Base-by-base conservation (phyloP, 2,888 invertebrate genomes). In the Conchocele bisecta region DNA sequence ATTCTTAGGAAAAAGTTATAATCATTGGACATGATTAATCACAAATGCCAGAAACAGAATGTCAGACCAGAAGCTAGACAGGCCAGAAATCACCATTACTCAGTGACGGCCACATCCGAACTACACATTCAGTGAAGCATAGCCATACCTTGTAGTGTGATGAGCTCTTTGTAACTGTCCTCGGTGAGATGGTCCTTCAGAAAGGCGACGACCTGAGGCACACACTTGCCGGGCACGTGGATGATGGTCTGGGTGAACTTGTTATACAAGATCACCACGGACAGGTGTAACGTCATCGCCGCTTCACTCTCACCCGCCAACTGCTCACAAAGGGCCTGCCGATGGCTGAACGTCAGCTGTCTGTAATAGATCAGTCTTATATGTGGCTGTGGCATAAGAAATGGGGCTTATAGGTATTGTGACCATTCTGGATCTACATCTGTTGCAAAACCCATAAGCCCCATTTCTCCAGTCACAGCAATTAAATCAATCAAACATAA, bases 151-250 rank as follows among this genome's bases (percentile, higher is more conserved):
- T 97, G 96, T 91, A 95, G 96, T 54, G 93, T 92, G 46, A 94
- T 93, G 1, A 98, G 92, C 63, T 93, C 91, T 1, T 93, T 89
- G 87, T 93, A 93, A 65, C 95, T 93, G 6, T 95, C 94, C 26
- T 93, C 92, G 70, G 93, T 93, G 54, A 98, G 91, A 82, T 94
- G 94, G 24, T 93, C 92, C 78, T 95, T 94, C 57, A 98, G 93
- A 89, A 94, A 95, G 0, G 93, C 89, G 48, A 98, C 93, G 79
- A 98, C 93, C 20, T 94, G 93, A 0, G 97, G 95, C 13, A 99
- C 97, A 92, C 97, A 97, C 89, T 96, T 94, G 0, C 99, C 99
- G 28, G 98, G 98, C 15, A 97, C 97, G 91, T 98, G 97, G 28
- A 98, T 89, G 93, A 97, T 95, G 82, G 93, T 94, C 83, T 96